Percentiles rank a stretch among this genome's conserved stretches.
These are phyloP conservation scores for Eurytoma adleriae DNA, from an alignment of 2,888 invertebrate species.

Conservation along the genomic window DNA sequence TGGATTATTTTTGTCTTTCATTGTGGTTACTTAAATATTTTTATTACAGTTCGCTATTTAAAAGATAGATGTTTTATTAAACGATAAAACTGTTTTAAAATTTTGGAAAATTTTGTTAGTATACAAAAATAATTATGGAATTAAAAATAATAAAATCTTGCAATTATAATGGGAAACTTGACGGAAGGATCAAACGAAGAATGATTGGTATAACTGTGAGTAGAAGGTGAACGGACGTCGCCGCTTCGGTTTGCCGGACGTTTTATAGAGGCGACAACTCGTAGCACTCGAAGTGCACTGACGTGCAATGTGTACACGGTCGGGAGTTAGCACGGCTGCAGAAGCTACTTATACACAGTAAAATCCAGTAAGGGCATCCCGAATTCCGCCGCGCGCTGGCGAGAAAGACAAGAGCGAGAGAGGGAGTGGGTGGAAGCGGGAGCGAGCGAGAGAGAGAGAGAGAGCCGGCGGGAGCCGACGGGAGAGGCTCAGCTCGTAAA, in stretches of 20 bases:
- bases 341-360: conserved; percentile 60
- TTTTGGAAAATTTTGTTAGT: not conserved
- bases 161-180: too few relatives aligned
- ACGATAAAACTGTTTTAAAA: too few relatives aligned
- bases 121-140: not conserved
- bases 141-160: not conserved
- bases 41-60: too few relatives aligned
- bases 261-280: conserved; percentile 24
- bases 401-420: conserved; percentile 10
- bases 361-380: conserved; percentile 73
- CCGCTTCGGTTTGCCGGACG: conserved; percentile 27
- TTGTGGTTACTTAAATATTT: too few relatives aligned
- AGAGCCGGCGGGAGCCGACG: not conserved
- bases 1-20: too few relatives aligned
- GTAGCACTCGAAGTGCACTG: not conserved
- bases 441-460: conserved; percentile 1
- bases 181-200: conserved; percentile 1
- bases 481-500: conserved; percentile 75
- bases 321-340: conserved; percentile 51
- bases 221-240: conserved; percentile 39
- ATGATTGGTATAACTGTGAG: conserved; percentile 31
- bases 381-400: conserved; percentile 68
- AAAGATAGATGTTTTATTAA: too few relatives aligned
- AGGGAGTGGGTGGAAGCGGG: not conserved
- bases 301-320: not conserved